Percentiles rank a stretch among this genome's conserved stretches.
Evolutionary conservation across 2,113 vertebrate species (phyloP).

Genomic region (Elephantulus edwardii): DNA sequence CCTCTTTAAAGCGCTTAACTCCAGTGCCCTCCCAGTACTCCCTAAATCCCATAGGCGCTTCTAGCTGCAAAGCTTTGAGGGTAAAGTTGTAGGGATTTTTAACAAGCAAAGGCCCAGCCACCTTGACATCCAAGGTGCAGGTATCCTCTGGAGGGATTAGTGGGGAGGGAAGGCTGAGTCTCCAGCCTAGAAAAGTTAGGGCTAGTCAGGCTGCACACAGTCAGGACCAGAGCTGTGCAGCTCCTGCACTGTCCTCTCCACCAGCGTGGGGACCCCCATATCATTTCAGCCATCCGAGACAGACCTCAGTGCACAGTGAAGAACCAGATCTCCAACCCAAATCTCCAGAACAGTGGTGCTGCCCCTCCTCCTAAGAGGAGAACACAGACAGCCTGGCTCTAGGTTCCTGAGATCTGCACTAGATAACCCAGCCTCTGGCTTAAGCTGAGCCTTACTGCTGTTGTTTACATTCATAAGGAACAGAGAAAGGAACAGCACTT

Average conservation of each 20-base stretch:
- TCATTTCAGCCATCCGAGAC: background rate
- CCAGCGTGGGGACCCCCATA: background rate
- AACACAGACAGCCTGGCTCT: background rate
- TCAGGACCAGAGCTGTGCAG: background rate
- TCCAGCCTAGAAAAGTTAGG: background rate
- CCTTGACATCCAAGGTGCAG: background rate
- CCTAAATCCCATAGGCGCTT: background rate
- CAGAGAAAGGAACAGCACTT: background rate
- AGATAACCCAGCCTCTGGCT: background rate
- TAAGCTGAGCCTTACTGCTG: background rate
- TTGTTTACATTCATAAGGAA: background rate
- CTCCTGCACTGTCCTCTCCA: background rate
- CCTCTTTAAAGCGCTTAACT: slow-evolving; percentile 8
- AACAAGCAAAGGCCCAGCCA: background rate
- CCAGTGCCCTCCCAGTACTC: background rate
- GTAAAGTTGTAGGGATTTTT: background rate
- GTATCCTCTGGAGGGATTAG: background rate
- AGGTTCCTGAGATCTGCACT: background rate
- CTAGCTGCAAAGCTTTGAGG: background rate
- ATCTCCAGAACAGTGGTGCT: background rate
- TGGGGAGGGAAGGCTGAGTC: background rate
- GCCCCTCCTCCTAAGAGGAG: background rate
- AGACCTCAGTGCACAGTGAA: background rate
- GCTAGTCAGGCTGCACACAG: background rate
- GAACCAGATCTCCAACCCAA: background rate